These are phyloP conservation scores for Sternarchorhynchus goeldii DNA, from an alignment of 2,797 vertebrate genomes.

Conservation along the genomic window DNA sequence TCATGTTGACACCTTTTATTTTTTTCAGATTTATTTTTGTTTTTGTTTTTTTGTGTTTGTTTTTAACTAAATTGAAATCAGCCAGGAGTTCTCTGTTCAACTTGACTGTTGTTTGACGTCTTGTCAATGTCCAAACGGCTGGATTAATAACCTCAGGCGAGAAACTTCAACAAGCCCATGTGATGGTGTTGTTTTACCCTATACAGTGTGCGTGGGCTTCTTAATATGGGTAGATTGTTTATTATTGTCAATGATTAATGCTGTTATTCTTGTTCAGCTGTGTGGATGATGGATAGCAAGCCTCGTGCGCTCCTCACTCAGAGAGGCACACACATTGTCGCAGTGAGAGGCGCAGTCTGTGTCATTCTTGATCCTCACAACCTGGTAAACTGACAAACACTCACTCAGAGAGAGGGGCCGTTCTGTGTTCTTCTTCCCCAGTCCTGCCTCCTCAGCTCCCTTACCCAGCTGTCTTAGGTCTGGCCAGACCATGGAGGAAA, in stretches of 20 bases:
- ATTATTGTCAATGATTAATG: conserved; percentile 63
- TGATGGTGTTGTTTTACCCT: conserved; percentile 68
- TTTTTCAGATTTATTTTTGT: conserved; percentile 67
- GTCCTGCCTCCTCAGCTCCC: conserved; percentile 52
- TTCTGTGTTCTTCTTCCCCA: conserved; percentile 57
- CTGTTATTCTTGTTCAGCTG: conserved; percentile 64
- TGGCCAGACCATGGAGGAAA: conserved; percentile 23
- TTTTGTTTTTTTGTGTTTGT: conserved; percentile 59
- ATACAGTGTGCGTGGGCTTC: conserved; percentile 73
- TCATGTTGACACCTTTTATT: conserved; percentile 1
- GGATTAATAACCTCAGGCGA: conserved; percentile 82
- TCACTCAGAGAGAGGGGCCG: conserved; percentile 62
- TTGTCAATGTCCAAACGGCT: conserved; percentile 78
- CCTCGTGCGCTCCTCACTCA: conserved; percentile 64
- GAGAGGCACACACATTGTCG: conserved; percentile 36
- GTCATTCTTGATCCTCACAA: conserved; percentile 49
- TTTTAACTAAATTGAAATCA: conserved; percentile 67
- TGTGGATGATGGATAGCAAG: conserved; percentile 72
- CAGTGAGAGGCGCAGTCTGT: conserved; percentile 23
- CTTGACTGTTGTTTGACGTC: conserved; percentile 70
- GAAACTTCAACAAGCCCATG: conserved; percentile 71
- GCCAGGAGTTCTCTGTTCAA: conserved; percentile 74
- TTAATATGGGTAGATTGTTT: conserved; percentile 68
- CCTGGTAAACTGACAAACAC: conserved; percentile 65
- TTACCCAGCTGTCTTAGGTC: conserved; percentile 37